Conservation (phyloP, 1,140 invertebrate genomes). For the Octopus sinensis region DNA sequence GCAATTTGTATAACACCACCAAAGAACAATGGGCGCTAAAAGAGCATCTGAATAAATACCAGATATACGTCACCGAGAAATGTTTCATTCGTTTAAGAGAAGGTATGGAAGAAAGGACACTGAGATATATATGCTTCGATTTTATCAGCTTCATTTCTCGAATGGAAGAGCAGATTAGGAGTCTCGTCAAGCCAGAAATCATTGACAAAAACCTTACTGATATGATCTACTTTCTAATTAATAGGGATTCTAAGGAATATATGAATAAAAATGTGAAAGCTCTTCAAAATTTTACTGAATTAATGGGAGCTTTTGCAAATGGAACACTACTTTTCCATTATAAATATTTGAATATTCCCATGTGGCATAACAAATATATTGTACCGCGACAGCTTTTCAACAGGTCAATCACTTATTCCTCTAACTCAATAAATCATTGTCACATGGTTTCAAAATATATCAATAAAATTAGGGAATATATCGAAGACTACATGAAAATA, state of each 20-base stretch:
- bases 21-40: slow-evolving; percentile 25
- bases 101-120: slow-evolving; percentile 43
- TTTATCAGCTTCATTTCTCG: slow-evolving; percentile 34
- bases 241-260: slow-evolving; percentile 24
- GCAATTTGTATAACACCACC: slow-evolving; percentile 16
- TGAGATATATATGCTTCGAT: slow-evolving; percentile 31
- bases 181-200: slow-evolving; percentile 11
- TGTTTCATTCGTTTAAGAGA: slow-evolving; percentile 37
- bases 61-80: slow-evolving; percentile 32
- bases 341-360: slow-evolving; percentile 26
- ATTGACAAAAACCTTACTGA: slow-evolving; percentile 11
- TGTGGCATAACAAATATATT: slow-evolving; percentile 33
- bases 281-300: slow-evolving; percentile 29
- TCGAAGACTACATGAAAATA: slow-evolving; percentile 24
- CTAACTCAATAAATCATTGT: too few relatives aligned
- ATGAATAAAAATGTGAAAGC: slow-evolving; percentile 32
- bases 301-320: slow-evolving; percentile 32
- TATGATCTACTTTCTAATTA: slow-evolving; percentile 22
- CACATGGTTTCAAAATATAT: too few relatives aligned
- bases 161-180: slow-evolving; percentile 26
- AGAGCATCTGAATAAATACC: slow-evolving; percentile 30
- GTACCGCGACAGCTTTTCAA: slow-evolving; percentile 37
- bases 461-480: too few relatives aligned
- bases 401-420: too few relatives aligned
- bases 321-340: slow-evolving; percentile 37